Evolutionary conservation across 2,888 invertebrate genomes (phyloP).

Genomic region (Crematogaster levior): DNA sequence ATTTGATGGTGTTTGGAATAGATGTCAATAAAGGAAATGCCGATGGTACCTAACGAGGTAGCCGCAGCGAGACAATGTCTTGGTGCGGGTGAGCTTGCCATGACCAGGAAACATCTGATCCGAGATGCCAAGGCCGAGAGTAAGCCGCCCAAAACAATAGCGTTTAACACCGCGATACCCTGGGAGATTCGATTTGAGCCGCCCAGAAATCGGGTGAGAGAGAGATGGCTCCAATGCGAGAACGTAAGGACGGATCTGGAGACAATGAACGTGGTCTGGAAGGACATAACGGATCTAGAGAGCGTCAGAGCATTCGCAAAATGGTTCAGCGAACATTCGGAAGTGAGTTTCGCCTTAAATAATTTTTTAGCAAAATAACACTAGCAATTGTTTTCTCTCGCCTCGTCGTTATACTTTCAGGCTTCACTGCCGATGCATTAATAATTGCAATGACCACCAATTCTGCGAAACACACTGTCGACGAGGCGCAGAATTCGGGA

Average conservation of each 20-base stretch:
- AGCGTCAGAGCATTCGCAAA: constrained; percentile 78
- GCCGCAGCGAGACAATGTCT: constrained; percentile 86
- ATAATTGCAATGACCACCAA: constrained; percentile 50
- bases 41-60: constrained; percentile 87
- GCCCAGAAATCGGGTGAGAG: constrained; percentile 86
- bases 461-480: constrained; percentile 52
- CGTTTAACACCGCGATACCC: constrained; percentile 87
- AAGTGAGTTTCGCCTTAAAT: constrained; percentile 56
- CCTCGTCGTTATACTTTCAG: constrained; percentile 50
- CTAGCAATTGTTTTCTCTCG: not conserved
- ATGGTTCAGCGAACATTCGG: constrained; percentile 75
- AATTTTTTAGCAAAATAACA: not conserved
- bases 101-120: constrained; percentile 86
- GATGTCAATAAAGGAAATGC: constrained; percentile 88
- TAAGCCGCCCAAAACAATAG: constrained; percentile 85
- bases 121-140: constrained; percentile 87
- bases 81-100: constrained; percentile 86
- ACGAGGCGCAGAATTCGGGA: constrained; percentile 62
- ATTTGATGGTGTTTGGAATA: constrained; percentile 54
- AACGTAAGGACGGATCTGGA: constrained; percentile 87
- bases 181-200: constrained; percentile 86
- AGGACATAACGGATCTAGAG: constrained; percentile 88
- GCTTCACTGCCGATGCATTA: constrained; percentile 57
- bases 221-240: constrained; percentile 87
- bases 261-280: constrained; percentile 89